A percentile compares a stretch with the other conserved stretches of the same genome.
These are phyloP conservation scores for Phasianus colchicus DNA, from an alignment of 2,113 vertebrate species.

Conservation along the genomic window DNA sequence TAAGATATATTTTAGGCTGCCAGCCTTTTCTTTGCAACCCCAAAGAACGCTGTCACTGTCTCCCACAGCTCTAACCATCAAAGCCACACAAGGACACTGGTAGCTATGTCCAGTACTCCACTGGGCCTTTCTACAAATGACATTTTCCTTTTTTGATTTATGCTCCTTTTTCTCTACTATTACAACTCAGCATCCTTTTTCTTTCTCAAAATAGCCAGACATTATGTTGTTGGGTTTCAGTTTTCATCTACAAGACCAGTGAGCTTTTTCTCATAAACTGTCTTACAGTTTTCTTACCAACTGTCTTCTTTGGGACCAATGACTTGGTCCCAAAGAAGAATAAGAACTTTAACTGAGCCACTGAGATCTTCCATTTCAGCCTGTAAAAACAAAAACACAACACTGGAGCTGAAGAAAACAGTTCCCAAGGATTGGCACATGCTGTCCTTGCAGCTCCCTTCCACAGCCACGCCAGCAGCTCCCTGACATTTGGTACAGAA, in stretches of 20 bases:
- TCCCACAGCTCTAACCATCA: neutral
- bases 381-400: neutral
- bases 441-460: neutral
- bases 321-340: neutral
- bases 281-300: neutral
- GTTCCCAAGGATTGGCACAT: rapidly evolving
- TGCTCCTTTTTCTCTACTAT: neutral
- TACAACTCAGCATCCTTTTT: neutral
- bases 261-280: neutral
- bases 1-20: neutral
- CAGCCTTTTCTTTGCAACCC: neutral
- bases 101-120: neutral
- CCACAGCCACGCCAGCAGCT: neutral
- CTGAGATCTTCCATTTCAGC: neutral
- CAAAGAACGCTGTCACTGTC: neutral
- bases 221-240: neutral
- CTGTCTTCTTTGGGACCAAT: neutral
- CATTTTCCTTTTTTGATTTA: neutral
- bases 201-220: neutral
- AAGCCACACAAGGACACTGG: rapidly evolving
- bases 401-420: neutral
- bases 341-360: neutral
- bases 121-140: neutral
- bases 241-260: neutral
- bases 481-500: rapidly evolving